Base-by-base conservation (phyloP, 2,888 invertebrate genomes). In the Crossocerus cetratus region DNA sequence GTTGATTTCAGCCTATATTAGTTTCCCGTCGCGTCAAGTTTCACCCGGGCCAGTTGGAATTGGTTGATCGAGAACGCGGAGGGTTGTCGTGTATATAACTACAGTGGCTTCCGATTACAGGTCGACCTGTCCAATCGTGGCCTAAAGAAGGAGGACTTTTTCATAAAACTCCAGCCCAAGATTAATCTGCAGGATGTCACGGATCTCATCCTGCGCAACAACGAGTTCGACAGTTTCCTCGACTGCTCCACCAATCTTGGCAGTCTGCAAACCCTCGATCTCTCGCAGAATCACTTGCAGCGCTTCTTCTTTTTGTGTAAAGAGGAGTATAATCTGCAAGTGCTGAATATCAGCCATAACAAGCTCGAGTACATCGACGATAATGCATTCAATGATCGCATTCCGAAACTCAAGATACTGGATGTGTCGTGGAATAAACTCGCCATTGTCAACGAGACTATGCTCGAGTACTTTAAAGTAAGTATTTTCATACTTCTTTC, bases 261-360 rank as follows among this genome's bases (percentile, higher is more conserved):
- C 84, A 96, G 95, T 87, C 91, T 98, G 81, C 93, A 95, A 82
- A 94, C 95, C 1, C 91, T 98, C 79, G 97, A 98, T 91, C 91
- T 98, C 87, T 96, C 97, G 54, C 94, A 94, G 87, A 98, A 98
- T 91, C 95, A 95, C 89, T 92, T 98, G 72, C 84, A 86, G 18
- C 83, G 85, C 65, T 89, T 90, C 43, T 89, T 89, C 70, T 89
- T 90, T 23, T 76, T 96, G 83, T 98, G 98, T 88, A 94, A 94
- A 85, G 96, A 97, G 85, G 92, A 97, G 74, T 97, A 97, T 86
- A 96, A 96, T 16, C 91, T 98, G 71, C 96, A 97, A 91, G 95
- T 96, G 81, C 92, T 98, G 59, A 96, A 97, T 88, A 92, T 98
- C 80, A 95, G 96, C 82, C 94, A 96, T 89, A 98, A 98, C 89